Evolutionary conservation across 2,113 vertebrate genomes (phyloP).

Genomic region (Cyanoderma ruficeps): DNA sequence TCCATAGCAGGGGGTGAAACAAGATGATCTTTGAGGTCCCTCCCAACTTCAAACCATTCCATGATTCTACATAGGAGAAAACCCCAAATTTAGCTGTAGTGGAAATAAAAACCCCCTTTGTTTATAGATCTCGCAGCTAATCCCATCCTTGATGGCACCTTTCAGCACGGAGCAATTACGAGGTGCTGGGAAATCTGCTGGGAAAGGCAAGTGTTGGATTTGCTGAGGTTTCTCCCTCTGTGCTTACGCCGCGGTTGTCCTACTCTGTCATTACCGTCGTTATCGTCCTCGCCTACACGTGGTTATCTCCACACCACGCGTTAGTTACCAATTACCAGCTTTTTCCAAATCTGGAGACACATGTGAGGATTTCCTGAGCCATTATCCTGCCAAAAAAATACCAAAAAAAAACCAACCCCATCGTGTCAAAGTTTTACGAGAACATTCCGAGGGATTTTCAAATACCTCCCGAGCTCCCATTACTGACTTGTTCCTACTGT

Average conservation of each 20-base stretch:
- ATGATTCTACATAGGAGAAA: background rate
- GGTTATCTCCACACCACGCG: background rate
- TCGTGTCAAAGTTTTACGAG: background rate
- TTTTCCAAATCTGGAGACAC: background rate
- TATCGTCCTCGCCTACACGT: background rate
- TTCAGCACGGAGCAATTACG: background rate
- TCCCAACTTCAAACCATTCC: background rate
- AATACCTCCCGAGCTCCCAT: background rate
- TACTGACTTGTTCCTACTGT: background rate
- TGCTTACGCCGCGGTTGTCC: background rate
- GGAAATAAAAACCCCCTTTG: background rate
- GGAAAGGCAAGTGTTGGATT: background rate
- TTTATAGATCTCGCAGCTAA: background rate
- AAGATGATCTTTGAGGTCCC: background rate
- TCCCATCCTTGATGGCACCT: background rate
- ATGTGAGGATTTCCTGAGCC: background rate
- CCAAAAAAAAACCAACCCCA: background rate
- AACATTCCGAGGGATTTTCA: conserved; percentile 1
- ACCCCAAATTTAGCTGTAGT: background rate
- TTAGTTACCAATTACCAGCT: conserved; percentile 13
- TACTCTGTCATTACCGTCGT: background rate
- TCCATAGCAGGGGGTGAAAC: background rate
- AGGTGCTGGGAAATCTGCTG: background rate
- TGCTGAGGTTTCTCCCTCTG: conserved; percentile 34
- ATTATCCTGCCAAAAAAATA: background rate